Percentiles rank a stretch among this genome's conserved stretches.
These are phyloP conservation scores for Arenaria interpres DNA, from an alignment of 2,113 vertebrate genomes.

Conservation along the genomic window DNA sequence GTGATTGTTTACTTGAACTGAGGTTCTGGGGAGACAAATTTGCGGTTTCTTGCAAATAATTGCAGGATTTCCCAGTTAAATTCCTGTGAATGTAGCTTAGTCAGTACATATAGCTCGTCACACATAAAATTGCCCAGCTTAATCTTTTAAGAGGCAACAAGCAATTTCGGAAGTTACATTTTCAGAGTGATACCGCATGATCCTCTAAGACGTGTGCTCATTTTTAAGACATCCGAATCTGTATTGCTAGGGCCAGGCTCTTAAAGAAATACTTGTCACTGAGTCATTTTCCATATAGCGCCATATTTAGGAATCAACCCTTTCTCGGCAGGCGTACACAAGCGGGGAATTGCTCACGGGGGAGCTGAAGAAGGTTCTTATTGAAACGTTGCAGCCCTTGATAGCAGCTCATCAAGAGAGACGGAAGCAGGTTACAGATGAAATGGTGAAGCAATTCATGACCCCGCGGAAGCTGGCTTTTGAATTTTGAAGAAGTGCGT, in stretches of 20 bases:
- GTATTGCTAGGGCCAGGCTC: not conserved
- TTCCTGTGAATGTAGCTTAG: not conserved
- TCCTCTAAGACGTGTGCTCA: not conserved
- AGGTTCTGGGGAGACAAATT: not conserved
- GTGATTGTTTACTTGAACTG: not conserved
- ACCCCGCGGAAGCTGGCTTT: conserved; percentile 88
- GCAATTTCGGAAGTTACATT: not conserved
- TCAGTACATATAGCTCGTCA: not conserved
- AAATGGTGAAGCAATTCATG: conserved; percentile 89
- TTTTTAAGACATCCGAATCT: not conserved
- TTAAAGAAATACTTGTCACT: not conserved
- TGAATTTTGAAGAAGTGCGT: conserved; percentile 73
- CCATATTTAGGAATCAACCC: not conserved
- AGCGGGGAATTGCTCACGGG: conserved; percentile 92
- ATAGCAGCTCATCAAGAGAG: conserved; percentile 89
- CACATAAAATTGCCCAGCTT: not conserved
- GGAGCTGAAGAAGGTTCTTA: conserved; percentile 92
- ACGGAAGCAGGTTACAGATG: conserved; percentile 88
- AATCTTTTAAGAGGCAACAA: not conserved
- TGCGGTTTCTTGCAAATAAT: not conserved
- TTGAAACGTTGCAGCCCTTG: conserved; percentile 92
- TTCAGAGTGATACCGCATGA: not conserved
- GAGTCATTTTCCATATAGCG: not conserved
- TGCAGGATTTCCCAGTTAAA: not conserved
- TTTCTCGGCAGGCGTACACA: conserved; percentile 84